These are phyloP conservation scores for Protonemura montana DNA, from an alignment of 2,888 invertebrate species.

Conservation along the genomic window DNA sequence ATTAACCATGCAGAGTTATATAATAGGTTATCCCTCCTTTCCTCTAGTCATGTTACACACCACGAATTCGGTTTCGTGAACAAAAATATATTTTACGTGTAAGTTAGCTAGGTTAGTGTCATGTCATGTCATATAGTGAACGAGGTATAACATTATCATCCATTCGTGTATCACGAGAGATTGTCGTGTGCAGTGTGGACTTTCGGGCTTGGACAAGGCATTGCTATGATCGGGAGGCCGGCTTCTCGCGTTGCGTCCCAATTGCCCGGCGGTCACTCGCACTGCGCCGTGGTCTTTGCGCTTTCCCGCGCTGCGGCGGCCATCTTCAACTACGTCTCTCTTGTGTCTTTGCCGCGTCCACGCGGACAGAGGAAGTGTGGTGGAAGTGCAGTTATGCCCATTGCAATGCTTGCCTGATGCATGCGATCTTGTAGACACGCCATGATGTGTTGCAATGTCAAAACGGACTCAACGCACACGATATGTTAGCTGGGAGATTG, in stretches of 20 bases:
- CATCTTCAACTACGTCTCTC: too few species aligned
- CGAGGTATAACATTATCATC: background rate
- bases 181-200: background rate
- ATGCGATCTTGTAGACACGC: background rate
- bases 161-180: slow-evolving; percentile 19
- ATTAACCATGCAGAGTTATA: slow-evolving; percentile 24
- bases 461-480: background rate
- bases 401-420: background rate
- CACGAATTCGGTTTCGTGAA: background rate
- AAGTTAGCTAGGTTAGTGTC: slow-evolving; percentile 23
- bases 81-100: slow-evolving; percentile 14
- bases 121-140: slow-evolving; percentile 34
- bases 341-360: background rate
- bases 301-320: too few species aligned
- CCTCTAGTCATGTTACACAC: background rate
- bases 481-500: too few species aligned
- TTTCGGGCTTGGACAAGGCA: background rate
- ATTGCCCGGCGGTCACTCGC: too few species aligned
- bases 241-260: background rate
- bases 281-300: too few species aligned
- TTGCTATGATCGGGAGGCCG: background rate
- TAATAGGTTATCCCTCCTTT: slow-evolving; percentile 18
- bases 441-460: background rate
- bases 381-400: background rate
- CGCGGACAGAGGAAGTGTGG: background rate